A percentile compares a stretch with the other conserved stretches of the same genome.
Conservation (phyloP, 2,888 invertebrate genomes). For the Sphinx pinastri region DNA sequence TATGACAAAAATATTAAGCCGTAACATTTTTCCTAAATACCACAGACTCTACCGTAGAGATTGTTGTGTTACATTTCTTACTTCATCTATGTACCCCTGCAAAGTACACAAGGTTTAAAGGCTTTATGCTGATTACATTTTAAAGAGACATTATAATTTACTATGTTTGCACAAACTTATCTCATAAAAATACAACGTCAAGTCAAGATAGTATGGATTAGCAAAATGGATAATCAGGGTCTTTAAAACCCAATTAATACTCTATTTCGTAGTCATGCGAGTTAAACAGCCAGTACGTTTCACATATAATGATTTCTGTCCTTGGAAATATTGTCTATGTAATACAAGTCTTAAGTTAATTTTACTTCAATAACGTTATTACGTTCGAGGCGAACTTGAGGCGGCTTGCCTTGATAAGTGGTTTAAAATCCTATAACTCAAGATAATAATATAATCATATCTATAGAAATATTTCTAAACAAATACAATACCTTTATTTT, state of each 20-base stretch:
- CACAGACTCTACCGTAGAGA: no score
- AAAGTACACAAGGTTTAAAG: neutral
- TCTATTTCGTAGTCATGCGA: neutral
- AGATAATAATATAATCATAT: neutral
- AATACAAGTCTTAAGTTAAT: neutral
- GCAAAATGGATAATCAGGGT: neutral
- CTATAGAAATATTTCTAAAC: neutral
- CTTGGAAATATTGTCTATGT: neutral
- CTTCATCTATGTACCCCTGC: no score
- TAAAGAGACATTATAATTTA: neutral
- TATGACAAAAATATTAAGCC: no score
- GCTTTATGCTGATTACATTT: neutral
- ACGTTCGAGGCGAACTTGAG: slow-evolving; percentile 12
- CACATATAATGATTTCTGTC: no score
- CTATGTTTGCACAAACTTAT: slow-evolving; percentile 7
- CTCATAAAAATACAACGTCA: neutral
- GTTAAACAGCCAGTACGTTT: no score
- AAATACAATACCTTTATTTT: neutral
- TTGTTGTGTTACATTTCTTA: no score
- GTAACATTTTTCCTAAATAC: no score
- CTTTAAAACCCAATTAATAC: neutral
- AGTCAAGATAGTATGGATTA: slow-evolving; percentile 11
- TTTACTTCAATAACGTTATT: slow-evolving; percentile 4
- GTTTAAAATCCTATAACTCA: neutral
- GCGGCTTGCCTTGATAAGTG: slow-evolving; percentile 39